Conservation (phyloP, 2,113 vertebrate species). For the Thamnophis sirtalis region DNA sequence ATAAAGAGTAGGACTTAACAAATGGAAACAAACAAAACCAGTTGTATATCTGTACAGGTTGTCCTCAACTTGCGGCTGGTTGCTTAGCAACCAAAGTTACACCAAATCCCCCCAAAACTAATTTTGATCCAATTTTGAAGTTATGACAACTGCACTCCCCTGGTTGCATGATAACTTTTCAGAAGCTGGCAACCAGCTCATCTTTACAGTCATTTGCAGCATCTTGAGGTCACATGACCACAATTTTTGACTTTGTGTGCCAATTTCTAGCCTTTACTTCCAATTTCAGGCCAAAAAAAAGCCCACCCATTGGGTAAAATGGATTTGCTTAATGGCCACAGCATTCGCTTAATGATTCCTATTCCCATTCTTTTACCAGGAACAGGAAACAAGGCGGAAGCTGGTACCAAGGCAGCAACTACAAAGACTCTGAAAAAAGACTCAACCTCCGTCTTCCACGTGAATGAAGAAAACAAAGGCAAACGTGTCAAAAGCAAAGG, state of each 20-base stretch:
- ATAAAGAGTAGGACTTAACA: background rate
- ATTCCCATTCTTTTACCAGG: background rate
- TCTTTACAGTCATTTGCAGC: background rate
- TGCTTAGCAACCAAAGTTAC: background rate
- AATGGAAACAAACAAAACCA: background rate
- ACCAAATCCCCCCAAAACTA: background rate
- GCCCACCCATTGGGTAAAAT: background rate
- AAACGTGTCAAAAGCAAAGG: slow-evolving; percentile 87
- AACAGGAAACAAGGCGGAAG: slow-evolving; percentile 52
- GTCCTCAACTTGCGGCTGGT: background rate
- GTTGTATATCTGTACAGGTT: background rate
- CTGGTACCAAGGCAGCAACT: slow-evolving; percentile 47
- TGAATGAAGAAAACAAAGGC: slow-evolving; percentile 75
- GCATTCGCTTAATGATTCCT: background rate
- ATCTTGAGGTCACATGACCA: background rate
- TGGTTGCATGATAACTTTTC: background rate
- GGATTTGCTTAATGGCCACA: background rate
- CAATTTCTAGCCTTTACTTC: background rate
- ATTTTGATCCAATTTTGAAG: background rate
- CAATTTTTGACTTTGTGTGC: background rate
- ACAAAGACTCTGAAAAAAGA: slow-evolving; percentile 71
- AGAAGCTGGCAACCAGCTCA: background rate
- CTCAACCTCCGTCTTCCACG: slow-evolving; percentile 83
- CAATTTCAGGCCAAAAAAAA: background rate
- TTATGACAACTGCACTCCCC: background rate